Evolutionary conservation across 2,113 vertebrate species (phyloP), one percentile per base, ranked within the genome.

Genomic region (Hoplias malabaricus): DNA sequence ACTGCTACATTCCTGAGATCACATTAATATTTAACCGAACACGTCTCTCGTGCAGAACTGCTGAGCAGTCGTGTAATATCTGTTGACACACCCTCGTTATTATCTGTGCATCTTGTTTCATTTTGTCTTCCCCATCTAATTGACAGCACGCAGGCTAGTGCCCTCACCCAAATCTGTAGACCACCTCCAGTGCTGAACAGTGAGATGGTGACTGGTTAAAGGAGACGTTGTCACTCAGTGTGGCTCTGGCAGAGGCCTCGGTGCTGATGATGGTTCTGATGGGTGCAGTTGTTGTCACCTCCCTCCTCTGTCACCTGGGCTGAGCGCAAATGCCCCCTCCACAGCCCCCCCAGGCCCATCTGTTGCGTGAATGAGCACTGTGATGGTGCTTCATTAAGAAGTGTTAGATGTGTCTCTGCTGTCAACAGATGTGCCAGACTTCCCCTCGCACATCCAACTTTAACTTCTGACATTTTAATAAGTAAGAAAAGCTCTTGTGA

Each of bases 381-480:
- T 36, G 80, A 82, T 69, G 78, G 81, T 69, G 73, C 63, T 81
- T 84, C 83, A 84, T 86, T 84, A 86, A 78, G 75, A 79, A 66
- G 85, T 83, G 83, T 82, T 69, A 78, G 79, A 73, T 77, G 76
- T 76, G 57, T 79, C 70, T 76, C 36, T 36, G 56, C 80, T 80
- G 79, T 80, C 79, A 75, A 59, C 79, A 78, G 73, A 80, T 71
- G 77, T 75, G 82, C 46, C 83, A 86, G 81, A 84, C 85, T 80
- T 73, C 79, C 81, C 57, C 71, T 83, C 59, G 38, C 80, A 73
- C 84, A 68, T 73, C 43, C 66, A 80, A 33, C 46, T 65, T 63
- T 50, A 61, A 42, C 69, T 72, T 79, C 50, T 46, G 27, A 46
- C 38, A 46, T 76, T 70, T 50, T 46, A 75, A 66, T 68, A 73